Conservation (phyloP, 2,888 invertebrate species). For the Tortricodes alternella region DNA sequence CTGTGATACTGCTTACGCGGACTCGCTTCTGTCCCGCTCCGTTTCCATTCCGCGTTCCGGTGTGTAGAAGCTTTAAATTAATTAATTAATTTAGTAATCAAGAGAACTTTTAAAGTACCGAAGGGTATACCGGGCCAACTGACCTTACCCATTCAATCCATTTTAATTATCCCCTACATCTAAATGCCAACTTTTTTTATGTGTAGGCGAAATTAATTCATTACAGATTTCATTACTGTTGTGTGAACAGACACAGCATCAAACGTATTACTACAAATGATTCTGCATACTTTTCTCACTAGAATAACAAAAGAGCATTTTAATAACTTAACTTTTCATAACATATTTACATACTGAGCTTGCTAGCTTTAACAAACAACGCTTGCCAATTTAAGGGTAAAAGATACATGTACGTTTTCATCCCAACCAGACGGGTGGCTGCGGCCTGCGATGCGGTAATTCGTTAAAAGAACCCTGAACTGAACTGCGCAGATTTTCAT, state of each 20-base stretch:
- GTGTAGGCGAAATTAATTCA: not conserved
- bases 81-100: not conserved
- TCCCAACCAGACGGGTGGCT: conserved; percentile 10
- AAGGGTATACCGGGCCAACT: not conserved
- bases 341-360: not conserved
- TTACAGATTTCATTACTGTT: not conserved
- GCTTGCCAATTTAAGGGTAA: conserved; percentile 12
- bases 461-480: conserved; percentile 5
- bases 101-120: not conserved
- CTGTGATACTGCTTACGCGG: too few species aligned
- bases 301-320: too few species aligned
- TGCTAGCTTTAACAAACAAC: conserved; percentile 9
- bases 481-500: conserved; percentile 23
- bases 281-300: not conserved
- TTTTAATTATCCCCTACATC: conserved; percentile 10
- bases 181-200: conserved; percentile 1
- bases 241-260: too few species aligned
- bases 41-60: too few species aligned
- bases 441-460: conserved; percentile 3
- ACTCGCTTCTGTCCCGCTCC: too few species aligned
- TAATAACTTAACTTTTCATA: not conserved
- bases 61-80: too few species aligned
- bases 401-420: conserved; percentile 11
- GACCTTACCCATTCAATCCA: conserved; percentile 12
- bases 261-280: not conserved